A percentile compares a stretch with the other conserved stretches of the same genome.
Evolutionary conservation across 1,140 invertebrate genomes (phyloP).

Genomic region (Aphelenchoides avenae): DNA sequence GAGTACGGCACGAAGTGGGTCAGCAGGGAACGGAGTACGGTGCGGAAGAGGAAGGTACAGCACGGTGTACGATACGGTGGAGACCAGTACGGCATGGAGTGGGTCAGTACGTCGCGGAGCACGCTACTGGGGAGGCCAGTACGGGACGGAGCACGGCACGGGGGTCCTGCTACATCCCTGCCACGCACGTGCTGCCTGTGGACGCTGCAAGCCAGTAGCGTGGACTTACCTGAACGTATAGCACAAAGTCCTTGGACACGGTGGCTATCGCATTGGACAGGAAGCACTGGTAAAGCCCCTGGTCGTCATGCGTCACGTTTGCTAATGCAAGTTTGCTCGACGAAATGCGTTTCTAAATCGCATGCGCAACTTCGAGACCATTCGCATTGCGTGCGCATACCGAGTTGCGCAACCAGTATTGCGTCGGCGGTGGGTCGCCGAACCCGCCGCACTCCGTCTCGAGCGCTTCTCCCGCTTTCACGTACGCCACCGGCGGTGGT

Average conservation of each 20-base stretch:
- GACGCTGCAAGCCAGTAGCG: too few relatives aligned
- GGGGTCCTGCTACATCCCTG: too few relatives aligned
- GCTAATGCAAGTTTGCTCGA: slow-evolving; percentile 23
- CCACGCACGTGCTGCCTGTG: too few relatives aligned
- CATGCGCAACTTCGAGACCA: background rate
- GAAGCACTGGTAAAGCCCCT: slow-evolving; percentile 51
- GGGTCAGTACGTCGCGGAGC: too few relatives aligned
- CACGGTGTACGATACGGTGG: too few relatives aligned
- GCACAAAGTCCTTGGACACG: slow-evolving; percentile 24
- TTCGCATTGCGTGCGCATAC: slow-evolving; percentile 12
- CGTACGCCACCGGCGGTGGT: slow-evolving; percentile 40
- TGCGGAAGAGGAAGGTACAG: too few relatives aligned
- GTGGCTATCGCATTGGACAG: slow-evolving; percentile 48
- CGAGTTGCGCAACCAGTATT: slow-evolving; percentile 47
- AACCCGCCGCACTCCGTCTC: slow-evolving; percentile 50
- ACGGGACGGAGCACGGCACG: too few relatives aligned
- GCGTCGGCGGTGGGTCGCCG: slow-evolving; percentile 52
- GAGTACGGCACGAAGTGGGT: too few relatives aligned
- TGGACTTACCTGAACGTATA: slow-evolving; percentile 29
- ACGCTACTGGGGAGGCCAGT: too few relatives aligned
- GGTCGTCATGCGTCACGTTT: slow-evolving; percentile 42
- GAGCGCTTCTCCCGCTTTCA: slow-evolving; percentile 34
- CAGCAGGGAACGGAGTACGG: slow-evolving; percentile 4
- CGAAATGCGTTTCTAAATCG: slow-evolving; percentile 41
- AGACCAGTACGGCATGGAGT: too few relatives aligned